Conservation (phyloP, 2,888 invertebrate genomes). For the Crossocerus cetratus region DNA sequence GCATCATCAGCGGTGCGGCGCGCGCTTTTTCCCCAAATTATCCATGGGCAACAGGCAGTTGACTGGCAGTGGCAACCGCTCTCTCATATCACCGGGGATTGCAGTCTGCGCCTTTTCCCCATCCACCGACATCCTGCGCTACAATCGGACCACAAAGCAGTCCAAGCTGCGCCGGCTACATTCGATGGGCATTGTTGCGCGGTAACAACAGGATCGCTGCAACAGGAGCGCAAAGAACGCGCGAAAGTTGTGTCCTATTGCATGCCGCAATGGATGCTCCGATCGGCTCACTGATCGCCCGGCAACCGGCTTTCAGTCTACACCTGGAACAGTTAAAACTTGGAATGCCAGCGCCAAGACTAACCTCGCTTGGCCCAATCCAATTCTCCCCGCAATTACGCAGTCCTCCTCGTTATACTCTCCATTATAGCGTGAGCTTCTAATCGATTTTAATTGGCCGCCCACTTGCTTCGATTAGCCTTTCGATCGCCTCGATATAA, state of each 20-base stretch:
- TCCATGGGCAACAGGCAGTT: slow-evolving; percentile 21
- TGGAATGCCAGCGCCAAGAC: neutral
- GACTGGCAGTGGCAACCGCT: too few species aligned
- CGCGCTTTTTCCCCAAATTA: slow-evolving; percentile 57
- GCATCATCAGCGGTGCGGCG: neutral
- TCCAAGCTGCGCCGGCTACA: too few species aligned
- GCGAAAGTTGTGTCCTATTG: too few species aligned
- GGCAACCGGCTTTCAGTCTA: too few species aligned
- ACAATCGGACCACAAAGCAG: too few species aligned
- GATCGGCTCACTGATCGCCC: slow-evolving; percentile 10
- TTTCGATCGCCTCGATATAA: slow-evolving; percentile 43
- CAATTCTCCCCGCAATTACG: slow-evolving; percentile 42
- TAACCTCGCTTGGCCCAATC: slow-evolving; percentile 19
- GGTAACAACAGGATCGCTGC: too few species aligned
- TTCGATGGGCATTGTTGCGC: too few species aligned
- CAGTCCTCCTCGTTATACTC: slow-evolving; percentile 13
- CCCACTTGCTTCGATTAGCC: slow-evolving; percentile 37
- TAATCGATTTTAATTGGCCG: slow-evolving; percentile 63
- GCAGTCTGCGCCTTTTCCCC: too few species aligned
- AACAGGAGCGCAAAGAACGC: too few species aligned
- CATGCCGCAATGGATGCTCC: neutral
- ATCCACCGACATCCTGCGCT: too few species aligned
- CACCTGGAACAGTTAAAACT: slow-evolving; percentile 7
- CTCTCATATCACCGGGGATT: too few species aligned
- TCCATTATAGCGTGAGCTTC: slow-evolving; percentile 31